Evolutionary conservation across 2,113 vertebrate genomes (phyloP).

Genomic region (Corythoichthys haematopterus): DNA sequence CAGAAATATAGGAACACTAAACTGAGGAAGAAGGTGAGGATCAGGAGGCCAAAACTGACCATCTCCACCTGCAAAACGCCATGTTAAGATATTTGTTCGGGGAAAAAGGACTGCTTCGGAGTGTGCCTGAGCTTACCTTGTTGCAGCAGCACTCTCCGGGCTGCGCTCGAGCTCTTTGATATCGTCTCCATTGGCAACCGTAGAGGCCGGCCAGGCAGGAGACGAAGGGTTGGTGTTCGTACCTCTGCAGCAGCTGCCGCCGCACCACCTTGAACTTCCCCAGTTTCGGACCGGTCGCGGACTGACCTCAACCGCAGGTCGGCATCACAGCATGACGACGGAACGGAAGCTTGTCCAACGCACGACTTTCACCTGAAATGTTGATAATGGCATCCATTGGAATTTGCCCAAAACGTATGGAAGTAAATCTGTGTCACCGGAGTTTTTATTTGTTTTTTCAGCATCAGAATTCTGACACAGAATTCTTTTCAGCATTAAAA

Average conservation of each 20-base stretch:
- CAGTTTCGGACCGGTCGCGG: conserved; percentile 72
- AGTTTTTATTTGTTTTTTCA: too few species aligned
- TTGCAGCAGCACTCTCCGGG: conserved; percentile 84
- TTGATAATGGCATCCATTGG: too few species aligned
- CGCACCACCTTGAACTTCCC: conserved; percentile 82
- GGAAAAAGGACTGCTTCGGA: too few species aligned
- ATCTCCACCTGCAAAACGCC: conserved; percentile 60
- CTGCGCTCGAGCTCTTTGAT: conserved; percentile 73
- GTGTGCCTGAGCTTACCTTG: conserved; percentile 61
- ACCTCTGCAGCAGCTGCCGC: conserved; percentile 75
- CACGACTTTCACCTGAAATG: too few species aligned
- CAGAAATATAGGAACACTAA: conserved; percentile 83
- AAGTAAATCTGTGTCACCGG: too few species aligned
- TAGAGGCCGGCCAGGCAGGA: conserved; percentile 84
- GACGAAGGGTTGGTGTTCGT: conserved; percentile 81
- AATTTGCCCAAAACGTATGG: too few species aligned
- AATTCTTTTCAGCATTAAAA: too few species aligned
- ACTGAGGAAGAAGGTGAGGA: conserved; percentile 74
- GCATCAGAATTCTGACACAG: too few species aligned
- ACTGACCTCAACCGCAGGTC: conserved; percentile 53
- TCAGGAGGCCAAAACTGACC: conserved; percentile 68
- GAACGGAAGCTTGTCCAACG: not conserved
- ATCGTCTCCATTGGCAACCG: conserved; percentile 83
- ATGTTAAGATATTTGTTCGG: too few species aligned
- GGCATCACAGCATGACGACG: conserved; percentile 50